Base-by-base conservation (phyloP, 2,797 vertebrate genomes). In the Gorsachius magnificus region DNA sequence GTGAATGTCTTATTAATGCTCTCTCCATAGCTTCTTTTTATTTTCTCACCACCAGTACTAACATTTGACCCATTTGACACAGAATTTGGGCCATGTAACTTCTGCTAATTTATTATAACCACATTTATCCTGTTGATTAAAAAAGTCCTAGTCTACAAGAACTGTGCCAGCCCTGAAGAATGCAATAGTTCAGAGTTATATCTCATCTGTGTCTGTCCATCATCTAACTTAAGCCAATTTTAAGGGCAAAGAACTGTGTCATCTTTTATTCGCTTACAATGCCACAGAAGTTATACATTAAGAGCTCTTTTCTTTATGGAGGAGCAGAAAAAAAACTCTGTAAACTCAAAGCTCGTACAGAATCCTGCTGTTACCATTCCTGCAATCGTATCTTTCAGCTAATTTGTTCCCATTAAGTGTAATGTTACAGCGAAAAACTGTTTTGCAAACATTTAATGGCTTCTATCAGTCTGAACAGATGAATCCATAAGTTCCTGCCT, bases 341-440 rank as follows among this genome's bases (percentile, higher is more conserved):
- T 81, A 84, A 89, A 75, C 75, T 77, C 8, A 0, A 85, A 92
- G n/a, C 43, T 93, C 68, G 18, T 48, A 24, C 14, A 89, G 79
- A 92, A 94, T 92, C 90, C 89, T 96, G 76, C 89, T 96, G 87
- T 87, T 94, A 87, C 26, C 57, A 68, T 83, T 87, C 43, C 66
- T 81, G 31, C 75, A 95, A 81, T 81, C 60, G 46, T 64, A 46
- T 89, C 72, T 95, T 86, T 91, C 84, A 86, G 65, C 26, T 94
- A 85, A 93, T 95, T 94, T 93, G 64, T 81, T 90, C 78, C 83
- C 86, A 90, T 93, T 95, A 95, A 93, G 48, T 77, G 36, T 94
- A 93, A 92, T 75, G 57, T 92, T 96, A 96, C n/a, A 78, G 72
- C 51, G 63, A 75, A 87, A 94, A 95, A 85, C 63, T 89, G 43